phyloP scores from a whole-genome alignment of 2,113 vertebrate genomes.

The Tympanuchus pallidicinctus region DNA sequence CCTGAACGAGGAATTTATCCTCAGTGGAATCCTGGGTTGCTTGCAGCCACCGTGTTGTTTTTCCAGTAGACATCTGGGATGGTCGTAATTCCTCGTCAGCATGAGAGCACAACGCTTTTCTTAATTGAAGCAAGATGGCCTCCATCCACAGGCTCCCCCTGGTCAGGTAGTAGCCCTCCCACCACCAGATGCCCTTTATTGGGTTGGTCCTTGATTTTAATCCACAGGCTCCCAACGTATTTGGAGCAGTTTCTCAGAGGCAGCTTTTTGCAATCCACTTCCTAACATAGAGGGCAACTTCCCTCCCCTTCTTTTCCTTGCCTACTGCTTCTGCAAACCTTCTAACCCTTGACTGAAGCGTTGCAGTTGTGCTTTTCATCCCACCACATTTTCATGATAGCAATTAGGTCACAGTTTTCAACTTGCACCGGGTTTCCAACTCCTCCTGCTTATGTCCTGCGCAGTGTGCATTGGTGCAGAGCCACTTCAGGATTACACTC shows the following conservation, averaged over 20 bases:
- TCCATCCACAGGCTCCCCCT: neutral
- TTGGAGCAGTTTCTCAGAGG: neutral
- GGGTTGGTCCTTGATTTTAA: neutral
- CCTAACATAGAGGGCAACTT: neutral
- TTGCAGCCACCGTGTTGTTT: neutral
- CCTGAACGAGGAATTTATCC: too few species aligned
- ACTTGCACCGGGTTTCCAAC: neutral
- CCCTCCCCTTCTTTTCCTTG: neutral
- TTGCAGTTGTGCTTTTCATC: neutral
- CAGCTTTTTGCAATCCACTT: neutral
- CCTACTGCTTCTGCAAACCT: neutral
- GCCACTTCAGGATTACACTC: neutral
- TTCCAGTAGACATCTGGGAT: neutral
- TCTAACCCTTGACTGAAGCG: neutral
- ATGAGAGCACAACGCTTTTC: neutral
- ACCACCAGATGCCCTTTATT: neutral
- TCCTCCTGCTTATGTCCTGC: neutral
- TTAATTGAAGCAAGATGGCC: neutral
- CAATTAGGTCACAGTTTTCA: neutral
- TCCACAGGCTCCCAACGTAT: neutral
- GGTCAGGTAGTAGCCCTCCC: neutral
- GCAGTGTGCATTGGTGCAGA: neutral
- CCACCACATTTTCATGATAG: neutral
- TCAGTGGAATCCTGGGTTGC: too few species aligned
- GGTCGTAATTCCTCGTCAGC: neutral